phyloP scores from a whole-genome alignment of 1,140 invertebrate species.

The Andrena cerasifolii region DNA sequence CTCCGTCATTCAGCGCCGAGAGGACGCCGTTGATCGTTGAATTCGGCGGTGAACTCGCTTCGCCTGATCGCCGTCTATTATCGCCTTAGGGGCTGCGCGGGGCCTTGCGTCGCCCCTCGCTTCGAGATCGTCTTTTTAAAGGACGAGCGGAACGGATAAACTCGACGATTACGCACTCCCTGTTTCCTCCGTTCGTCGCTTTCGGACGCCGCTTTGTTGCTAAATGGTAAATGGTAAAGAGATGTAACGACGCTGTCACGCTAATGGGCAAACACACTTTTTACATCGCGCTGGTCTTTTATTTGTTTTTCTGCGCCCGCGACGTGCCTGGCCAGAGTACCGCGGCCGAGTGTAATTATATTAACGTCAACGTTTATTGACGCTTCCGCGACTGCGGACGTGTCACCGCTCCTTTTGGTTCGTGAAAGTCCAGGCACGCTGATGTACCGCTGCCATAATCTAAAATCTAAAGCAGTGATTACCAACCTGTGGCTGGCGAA shows the following conservation, averaged over 20 bases:
- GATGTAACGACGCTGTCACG: not conserved
- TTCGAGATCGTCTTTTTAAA: not conserved
- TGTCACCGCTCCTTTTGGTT: not conserved
- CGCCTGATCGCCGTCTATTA: slow-evolving; percentile 56
- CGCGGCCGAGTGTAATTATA: not conserved
- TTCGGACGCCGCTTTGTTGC: too few relatives aligned
- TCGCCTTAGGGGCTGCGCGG: slow-evolving; percentile 37
- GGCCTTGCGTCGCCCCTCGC: too few relatives aligned
- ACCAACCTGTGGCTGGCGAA: too few relatives aligned
- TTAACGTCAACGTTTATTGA: slow-evolving; percentile 5
- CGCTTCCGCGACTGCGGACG: not conserved
- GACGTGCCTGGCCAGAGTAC: not conserved
- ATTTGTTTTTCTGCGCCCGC: not conserved
- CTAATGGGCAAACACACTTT: slow-evolving; percentile 25
- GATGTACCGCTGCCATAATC: too few relatives aligned
- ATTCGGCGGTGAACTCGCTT: slow-evolving; percentile 34
- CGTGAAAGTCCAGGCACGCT: too few relatives aligned
- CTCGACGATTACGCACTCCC: not conserved
- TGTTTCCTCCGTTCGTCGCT: not conserved
- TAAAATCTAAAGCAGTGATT: too few relatives aligned
- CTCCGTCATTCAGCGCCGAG: too few relatives aligned
- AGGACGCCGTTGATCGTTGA: slow-evolving; percentile 48
- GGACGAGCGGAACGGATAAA: not conserved
- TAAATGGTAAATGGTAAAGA: not conserved
- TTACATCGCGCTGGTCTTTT: not conserved